Percentiles rank a stretch among this genome's conserved stretches.
Conservation (phyloP, 2,888 invertebrate species). For the Agrochola lychnidis region DNA sequence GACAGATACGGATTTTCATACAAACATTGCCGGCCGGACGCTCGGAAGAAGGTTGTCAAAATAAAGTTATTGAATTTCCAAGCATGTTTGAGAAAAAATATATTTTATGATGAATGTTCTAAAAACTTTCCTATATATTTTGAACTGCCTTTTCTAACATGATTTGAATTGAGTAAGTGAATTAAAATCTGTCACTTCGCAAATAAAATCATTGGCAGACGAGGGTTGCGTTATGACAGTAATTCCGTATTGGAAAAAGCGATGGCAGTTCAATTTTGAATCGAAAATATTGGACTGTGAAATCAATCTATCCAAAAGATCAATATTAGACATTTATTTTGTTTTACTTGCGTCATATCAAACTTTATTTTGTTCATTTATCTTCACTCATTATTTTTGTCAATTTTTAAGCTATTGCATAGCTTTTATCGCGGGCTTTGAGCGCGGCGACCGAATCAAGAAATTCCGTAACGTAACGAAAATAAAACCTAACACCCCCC, state of each 20-base stretch:
- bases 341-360: background rate
- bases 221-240: constrained; percentile 36
- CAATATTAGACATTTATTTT: background rate
- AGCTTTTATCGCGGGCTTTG: no score
- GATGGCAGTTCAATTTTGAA: constrained; percentile 19
- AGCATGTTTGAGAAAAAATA: background rate
- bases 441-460: no score
- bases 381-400: background rate
- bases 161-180: constrained; percentile 7
- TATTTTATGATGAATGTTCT: background rate
- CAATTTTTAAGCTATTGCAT: no score
- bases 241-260: background rate
- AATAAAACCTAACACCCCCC: no score
- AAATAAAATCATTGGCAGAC: constrained; percentile 15
- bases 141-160: background rate
- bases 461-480: no score
- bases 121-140: background rate
- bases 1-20: no score
- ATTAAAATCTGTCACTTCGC: constrained; percentile 32
- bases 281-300: background rate
- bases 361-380: background rate
- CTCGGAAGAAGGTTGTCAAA: no score
- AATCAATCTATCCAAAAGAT: background rate
- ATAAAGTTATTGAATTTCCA: no score
- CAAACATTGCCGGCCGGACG: no score